Evolutionary conservation across 2,888 invertebrate genomes (phyloP).

Genomic region (Pseudococcus longispinus): DNA sequence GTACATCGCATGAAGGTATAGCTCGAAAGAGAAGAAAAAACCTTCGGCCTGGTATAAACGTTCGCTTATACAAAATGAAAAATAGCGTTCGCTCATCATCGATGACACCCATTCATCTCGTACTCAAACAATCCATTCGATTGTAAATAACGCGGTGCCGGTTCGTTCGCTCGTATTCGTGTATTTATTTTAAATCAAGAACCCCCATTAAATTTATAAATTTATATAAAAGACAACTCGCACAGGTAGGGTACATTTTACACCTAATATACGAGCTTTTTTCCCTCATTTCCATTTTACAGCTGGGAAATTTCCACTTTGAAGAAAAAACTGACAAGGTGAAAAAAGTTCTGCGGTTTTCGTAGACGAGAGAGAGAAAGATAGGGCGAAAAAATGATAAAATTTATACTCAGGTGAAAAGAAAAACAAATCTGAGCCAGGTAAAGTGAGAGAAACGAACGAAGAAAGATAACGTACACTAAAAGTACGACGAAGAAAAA

Average conservation of each 20-base stretch:
- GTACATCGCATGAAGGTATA: neutral
- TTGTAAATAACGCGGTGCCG: conserved; percentile 1
- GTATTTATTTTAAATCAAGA: conserved; percentile 31
- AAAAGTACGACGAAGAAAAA: neutral
- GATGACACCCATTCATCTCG: conserved; percentile 29
- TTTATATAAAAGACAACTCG: neutral
- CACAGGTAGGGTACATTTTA: neutral
- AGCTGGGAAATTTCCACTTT: neutral
- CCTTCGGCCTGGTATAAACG: neutral
- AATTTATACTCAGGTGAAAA: neutral
- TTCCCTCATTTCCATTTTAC: neutral
- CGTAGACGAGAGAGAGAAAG: neutral
- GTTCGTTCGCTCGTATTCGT: neutral
- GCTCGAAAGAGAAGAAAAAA: neutral
- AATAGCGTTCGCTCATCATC: conserved; percentile 39
- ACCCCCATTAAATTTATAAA: conserved; percentile 36
- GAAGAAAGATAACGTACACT: neutral
- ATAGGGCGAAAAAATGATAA: neutral
- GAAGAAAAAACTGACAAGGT: neutral
- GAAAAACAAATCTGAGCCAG: neutral
- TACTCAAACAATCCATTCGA: conserved; percentile 7
- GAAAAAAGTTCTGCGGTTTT: neutral
- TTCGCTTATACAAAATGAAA: conserved; percentile 15
- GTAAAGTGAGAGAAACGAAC: neutral
- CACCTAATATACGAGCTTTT: neutral